These are phyloP conservation scores for Notodromas monacha DNA, from an alignment of 2,888 invertebrate genomes.

Conservation along the genomic window DNA sequence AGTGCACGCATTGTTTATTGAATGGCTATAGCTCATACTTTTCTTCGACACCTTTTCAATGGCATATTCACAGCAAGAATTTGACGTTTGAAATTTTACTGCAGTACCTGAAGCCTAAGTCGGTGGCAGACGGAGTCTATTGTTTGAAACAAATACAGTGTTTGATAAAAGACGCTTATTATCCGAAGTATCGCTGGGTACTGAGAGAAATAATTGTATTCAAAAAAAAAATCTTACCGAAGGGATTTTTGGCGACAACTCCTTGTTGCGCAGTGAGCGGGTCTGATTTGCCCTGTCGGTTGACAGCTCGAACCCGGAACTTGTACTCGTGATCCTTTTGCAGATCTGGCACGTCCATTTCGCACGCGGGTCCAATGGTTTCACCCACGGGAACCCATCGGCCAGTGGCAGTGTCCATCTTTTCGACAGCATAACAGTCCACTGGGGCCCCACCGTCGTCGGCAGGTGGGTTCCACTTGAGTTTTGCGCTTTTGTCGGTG, in stretches of 20 bases:
- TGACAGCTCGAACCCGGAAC: conserved; percentile 80
- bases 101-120: not conserved
- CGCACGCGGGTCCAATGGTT: conserved; percentile 48
- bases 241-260: conserved; percentile 88
- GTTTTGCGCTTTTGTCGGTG: conserved; percentile 53
- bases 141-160: too few relatives aligned
- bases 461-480: conserved; percentile 67
- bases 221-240: conserved; percentile 28
- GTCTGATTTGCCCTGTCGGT: conserved; percentile 83
- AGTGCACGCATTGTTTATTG: too few relatives aligned
- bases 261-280: conserved; percentile 56
- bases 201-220: not conserved
- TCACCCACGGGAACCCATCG: conserved; percentile 77
- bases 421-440: conserved; percentile 74
- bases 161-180: not conserved
- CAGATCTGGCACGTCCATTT: conserved; percentile 42
- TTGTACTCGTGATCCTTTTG: conserved; percentile 83
- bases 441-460: conserved; percentile 82
- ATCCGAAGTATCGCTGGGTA: not conserved
- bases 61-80: too few relatives aligned
- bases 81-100: too few relatives aligned
- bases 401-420: conserved; percentile 60
- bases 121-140: too few relatives aligned
- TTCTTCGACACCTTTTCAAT: too few relatives aligned
- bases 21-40: too few relatives aligned